Conservation (phyloP, 2,888 invertebrate genomes). For the Scaptomyza polygonia region DNA sequence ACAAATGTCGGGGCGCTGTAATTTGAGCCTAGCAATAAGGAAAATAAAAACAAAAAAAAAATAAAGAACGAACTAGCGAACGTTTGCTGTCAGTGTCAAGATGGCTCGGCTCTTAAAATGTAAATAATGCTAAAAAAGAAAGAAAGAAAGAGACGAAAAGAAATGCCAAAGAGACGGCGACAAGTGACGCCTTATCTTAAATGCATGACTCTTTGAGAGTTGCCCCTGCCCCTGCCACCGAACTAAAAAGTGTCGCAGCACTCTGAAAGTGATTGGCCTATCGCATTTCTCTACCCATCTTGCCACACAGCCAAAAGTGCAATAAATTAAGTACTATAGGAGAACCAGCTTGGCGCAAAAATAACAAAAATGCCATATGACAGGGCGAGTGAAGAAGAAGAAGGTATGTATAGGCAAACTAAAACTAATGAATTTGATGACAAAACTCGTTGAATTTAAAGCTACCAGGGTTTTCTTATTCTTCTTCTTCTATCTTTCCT, state of each 20-base stretch:
- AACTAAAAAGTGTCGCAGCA: constrained; percentile 69
- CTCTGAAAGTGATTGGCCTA: constrained; percentile 73
- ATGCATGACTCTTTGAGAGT: constrained; percentile 65
- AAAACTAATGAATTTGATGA: constrained; percentile 74
- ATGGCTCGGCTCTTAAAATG: constrained; percentile 61
- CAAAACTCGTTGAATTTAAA: constrained; percentile 71
- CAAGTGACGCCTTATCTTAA: constrained; percentile 79
- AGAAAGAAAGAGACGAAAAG: constrained; percentile 10
- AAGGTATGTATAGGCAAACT: constrained; percentile 36
- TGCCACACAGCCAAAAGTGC: constrained; percentile 68
- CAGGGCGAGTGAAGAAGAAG: constrained; percentile 5
- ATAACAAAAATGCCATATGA: constrained; percentile 24
- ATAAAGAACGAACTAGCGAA: constrained; percentile 1
- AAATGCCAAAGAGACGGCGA: constrained; percentile 54
- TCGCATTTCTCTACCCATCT: constrained; percentile 75
- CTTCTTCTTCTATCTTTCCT: too few relatives aligned
- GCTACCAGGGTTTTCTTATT: constrained; percentile 63
- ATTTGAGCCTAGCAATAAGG: constrained; percentile 49
- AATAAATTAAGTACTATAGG: constrained; percentile 57
- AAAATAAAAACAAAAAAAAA: constrained; percentile 14
- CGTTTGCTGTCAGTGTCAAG: constrained; percentile 62
- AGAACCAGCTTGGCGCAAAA: constrained; percentile 24
- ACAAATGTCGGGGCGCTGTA: constrained; percentile 58
- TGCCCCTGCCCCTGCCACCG: not conserved
- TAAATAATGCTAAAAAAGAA: constrained; percentile 74